Percentiles rank a stretch among this genome's conserved stretches.
Conservation (phyloP, 2,113 vertebrate genomes). For the Silurus asotus region DNA sequence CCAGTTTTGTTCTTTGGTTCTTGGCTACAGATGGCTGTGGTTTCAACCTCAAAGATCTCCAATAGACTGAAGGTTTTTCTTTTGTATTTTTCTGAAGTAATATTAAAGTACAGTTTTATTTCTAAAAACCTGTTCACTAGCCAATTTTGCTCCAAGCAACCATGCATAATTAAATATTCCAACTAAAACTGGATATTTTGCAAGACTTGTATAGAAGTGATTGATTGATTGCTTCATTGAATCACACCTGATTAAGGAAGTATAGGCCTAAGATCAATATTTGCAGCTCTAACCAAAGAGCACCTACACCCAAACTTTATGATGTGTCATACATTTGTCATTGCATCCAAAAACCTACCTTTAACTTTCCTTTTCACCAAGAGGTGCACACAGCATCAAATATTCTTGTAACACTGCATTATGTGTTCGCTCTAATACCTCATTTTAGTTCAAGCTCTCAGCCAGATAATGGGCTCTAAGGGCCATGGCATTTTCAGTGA, state of each 20-base stretch:
- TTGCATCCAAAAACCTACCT: background rate
- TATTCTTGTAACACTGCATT: background rate
- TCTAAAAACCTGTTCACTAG: background rate
- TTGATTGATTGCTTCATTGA: background rate
- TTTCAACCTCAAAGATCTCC: background rate
- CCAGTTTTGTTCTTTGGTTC: background rate
- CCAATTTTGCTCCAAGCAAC: background rate
- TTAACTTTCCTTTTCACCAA: background rate
- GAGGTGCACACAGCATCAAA: background rate
- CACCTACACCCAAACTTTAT: background rate
- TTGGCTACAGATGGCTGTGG: background rate
- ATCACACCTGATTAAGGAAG: background rate
- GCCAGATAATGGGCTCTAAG: slow-evolving; percentile 30
- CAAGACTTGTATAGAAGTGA: background rate
- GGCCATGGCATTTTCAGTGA: background rate
- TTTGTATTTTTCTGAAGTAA: background rate
- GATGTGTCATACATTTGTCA: background rate
- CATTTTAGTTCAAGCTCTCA: background rate
- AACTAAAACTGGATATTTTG: background rate
- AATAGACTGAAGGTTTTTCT: background rate
- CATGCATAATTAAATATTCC: background rate
- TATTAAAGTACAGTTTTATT: background rate
- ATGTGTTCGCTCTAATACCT: slow-evolving; percentile 1
- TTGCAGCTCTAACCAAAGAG: background rate
- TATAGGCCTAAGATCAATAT: background rate